Conservation (phyloP, 2,888 invertebrate genomes). For the Clusia tigrina region DNA sequence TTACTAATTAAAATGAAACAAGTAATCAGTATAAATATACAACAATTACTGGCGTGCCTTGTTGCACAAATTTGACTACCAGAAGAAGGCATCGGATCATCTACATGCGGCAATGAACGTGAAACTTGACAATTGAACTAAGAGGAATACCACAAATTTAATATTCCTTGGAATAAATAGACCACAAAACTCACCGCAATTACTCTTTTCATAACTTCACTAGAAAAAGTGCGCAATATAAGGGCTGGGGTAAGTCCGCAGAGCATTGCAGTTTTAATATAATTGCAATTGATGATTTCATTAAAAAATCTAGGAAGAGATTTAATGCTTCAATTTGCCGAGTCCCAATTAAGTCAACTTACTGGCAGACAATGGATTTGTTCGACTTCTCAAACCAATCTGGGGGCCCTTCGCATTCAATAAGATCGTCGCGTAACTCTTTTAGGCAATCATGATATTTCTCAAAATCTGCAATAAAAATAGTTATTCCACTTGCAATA, state of each 20-base stretch:
- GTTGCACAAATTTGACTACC: slow-evolving; percentile 17
- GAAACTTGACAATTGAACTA: slow-evolving; percentile 46
- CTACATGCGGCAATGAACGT: slow-evolving; percentile 49
- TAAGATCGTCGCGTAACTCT: slow-evolving; percentile 65
- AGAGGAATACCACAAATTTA: no score
- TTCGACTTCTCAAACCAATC: slow-evolving; percentile 68
- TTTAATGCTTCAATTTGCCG: no score
- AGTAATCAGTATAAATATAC: slow-evolving; percentile 32
- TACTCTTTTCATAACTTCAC: slow-evolving; percentile 43
- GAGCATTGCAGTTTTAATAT: slow-evolving; percentile 65
- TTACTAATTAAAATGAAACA: slow-evolving; percentile 33
- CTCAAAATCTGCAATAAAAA: slow-evolving; percentile 47
- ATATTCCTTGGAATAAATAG: no score
- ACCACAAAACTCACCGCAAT: background rate
- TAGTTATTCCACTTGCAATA: no score
- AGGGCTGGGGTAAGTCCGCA: slow-evolving; percentile 66
- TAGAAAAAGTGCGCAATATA: slow-evolving; percentile 54
- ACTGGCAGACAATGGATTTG: slow-evolving; percentile 64
- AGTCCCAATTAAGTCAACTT: no score
- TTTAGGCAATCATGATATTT: slow-evolving; percentile 61
- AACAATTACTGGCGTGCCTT: background rate
- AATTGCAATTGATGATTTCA: slow-evolving; percentile 67
- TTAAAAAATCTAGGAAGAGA: slow-evolving; percentile 64
- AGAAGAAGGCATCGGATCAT: slow-evolving; percentile 51
- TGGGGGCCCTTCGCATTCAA: slow-evolving; percentile 66